Evolutionary conservation across 2,797 vertebrate species (phyloP).

Genomic region (Ptychadena robeensis): DNA sequence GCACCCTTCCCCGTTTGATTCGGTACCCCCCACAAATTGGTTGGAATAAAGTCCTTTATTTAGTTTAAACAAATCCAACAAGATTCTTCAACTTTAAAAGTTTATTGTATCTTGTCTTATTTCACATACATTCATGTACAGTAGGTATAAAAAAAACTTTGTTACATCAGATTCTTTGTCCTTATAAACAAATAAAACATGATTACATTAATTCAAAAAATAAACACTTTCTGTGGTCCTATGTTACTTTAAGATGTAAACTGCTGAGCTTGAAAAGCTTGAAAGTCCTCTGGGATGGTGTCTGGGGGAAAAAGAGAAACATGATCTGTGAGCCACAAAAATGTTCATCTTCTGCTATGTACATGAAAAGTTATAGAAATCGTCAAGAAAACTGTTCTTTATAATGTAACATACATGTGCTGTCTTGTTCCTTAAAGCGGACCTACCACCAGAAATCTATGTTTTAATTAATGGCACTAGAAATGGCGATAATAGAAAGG

Average conservation of each 20-base stretch:
- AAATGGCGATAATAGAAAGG: too few species aligned
- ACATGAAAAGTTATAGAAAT: not conserved
- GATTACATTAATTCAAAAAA: conserved; percentile 59
- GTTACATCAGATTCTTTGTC: conserved; percentile 62
- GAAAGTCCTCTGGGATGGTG: conserved; percentile 96
- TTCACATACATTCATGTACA: conserved; percentile 71
- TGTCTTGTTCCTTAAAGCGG: too few species aligned
- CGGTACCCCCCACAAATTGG: too few species aligned
- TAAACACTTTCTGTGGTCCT: conserved; percentile 38
- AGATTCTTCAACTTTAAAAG: not conserved
- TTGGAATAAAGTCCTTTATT: too few species aligned
- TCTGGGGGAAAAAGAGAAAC: conserved; percentile 77
- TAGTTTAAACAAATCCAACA: too few species aligned
- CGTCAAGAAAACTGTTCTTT: too few species aligned
- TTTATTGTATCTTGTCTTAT: conserved; percentile 70
- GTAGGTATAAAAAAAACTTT: conserved; percentile 66
- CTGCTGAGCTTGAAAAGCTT: conserved; percentile 93
- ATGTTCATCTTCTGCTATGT: not conserved
- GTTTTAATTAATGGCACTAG: too few species aligned
- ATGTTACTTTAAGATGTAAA: conserved; percentile 72
- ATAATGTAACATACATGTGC: too few species aligned
- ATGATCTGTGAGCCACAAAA: not conserved
- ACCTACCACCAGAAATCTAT: too few species aligned
- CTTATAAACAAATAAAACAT: conserved; percentile 62
- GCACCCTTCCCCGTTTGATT: too few species aligned